These are phyloP conservation scores for Sinocyclocheilus grahami DNA, from an alignment of 2,113 vertebrate species.

Conservation along the genomic window DNA sequence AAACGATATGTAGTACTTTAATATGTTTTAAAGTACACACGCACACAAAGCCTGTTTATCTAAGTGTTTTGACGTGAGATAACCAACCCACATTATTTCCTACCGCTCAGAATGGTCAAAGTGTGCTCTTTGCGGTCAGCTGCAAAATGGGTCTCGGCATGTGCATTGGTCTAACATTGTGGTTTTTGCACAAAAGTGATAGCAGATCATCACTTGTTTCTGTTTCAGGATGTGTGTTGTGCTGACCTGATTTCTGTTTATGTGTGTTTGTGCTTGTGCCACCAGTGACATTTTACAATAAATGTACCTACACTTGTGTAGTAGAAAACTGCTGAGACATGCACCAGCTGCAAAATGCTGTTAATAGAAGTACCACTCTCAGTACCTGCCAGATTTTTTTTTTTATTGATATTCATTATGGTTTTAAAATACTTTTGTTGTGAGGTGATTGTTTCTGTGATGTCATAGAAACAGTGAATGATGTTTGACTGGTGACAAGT, in stretches of 20 bases:
- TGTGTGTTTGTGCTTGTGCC: background rate
- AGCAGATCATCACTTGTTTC: background rate
- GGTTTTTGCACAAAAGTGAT: background rate
- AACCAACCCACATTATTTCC: background rate
- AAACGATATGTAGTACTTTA: too few species aligned
- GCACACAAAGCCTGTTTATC: too few species aligned
- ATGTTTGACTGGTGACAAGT: background rate
- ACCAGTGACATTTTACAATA: slow-evolving; percentile 13
- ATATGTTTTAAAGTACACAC: too few species aligned
- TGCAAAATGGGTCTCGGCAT: background rate
- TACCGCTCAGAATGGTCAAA: background rate
- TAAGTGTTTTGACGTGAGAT: background rate
- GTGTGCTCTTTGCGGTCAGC: background rate
- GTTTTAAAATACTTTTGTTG: background rate
- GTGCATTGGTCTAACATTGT: background rate
- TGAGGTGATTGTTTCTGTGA: background rate
- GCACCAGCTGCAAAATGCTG: background rate
- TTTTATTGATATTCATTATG: background rate
- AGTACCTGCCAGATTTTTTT: too few species aligned
- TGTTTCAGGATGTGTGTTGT: background rate
- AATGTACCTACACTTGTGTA: background rate
- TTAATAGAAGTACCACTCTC: too few species aligned
- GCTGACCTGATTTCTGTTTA: slow-evolving; percentile 16
- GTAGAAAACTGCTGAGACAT: background rate
- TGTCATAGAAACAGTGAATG: background rate